Evolutionary conservation across 64 coral and sea anemone species (phyloP).

Genomic region (Astreopora myriophthalma): DNA sequence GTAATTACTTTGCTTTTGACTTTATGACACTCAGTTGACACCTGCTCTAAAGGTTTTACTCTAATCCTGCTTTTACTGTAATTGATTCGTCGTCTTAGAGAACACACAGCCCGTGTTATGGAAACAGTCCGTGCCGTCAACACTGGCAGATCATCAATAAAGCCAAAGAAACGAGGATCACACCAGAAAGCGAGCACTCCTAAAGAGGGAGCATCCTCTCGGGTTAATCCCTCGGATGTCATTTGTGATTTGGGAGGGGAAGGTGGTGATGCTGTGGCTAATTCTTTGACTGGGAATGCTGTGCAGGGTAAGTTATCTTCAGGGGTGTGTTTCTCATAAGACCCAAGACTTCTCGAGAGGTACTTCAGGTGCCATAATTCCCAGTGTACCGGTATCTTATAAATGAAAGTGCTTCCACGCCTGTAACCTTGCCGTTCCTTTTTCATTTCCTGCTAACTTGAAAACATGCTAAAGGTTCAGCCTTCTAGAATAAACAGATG

Average conservation of each 20-base stretch:
- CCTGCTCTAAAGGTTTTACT: too few relatives aligned
- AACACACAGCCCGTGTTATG: slow-evolving; percentile 75
- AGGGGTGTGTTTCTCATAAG: too few relatives aligned
- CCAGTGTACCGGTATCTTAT: too few relatives aligned
- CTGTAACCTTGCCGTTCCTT: too few relatives aligned
- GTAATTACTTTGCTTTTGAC: too few relatives aligned
- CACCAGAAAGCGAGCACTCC: neutral
- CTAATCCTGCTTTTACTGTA: neutral
- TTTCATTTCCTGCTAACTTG: too few relatives aligned
- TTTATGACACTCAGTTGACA: too few relatives aligned
- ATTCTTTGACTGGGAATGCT: neutral
- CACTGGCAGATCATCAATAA: neutral
- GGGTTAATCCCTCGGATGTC: neutral
- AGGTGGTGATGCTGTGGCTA: neutral
- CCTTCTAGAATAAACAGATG: too few relatives aligned
- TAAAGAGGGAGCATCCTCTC: neutral
- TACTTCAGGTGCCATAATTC: too few relatives aligned
- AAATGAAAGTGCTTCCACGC: too few relatives aligned
- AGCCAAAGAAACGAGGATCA: neutral
- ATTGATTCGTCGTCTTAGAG: slow-evolving; percentile 18
- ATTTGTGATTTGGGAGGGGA: neutral
- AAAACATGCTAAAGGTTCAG: too few relatives aligned
- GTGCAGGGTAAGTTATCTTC: neutral
- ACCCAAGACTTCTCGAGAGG: too few relatives aligned
- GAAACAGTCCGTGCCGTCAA: slow-evolving; percentile 75